Conservation (phyloP, 2,797 vertebrate species). For the Phoeniculus purpureus region DNA sequence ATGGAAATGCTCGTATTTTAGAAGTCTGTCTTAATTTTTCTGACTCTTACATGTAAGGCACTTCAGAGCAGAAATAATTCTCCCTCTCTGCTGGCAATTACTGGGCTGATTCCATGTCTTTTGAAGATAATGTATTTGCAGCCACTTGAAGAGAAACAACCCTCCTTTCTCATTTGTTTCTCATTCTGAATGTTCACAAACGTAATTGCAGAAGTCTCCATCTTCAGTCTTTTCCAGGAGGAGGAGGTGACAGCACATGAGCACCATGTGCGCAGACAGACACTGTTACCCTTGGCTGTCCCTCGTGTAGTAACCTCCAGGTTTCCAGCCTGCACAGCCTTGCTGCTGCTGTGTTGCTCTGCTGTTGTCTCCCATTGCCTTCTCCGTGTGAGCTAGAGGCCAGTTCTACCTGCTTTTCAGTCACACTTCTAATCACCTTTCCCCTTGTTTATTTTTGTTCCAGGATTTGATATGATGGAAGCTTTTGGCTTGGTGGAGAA, state of each 20-base stretch:
- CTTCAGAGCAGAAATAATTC: conserved; percentile 9
- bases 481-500: conserved; percentile 87
- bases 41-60: not conserved
- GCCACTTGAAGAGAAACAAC: not conserved
- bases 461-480: conserved; percentile 95
- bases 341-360: not conserved
- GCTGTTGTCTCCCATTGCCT: not conserved
- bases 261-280: not conserved
- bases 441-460: not conserved
- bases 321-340: not conserved
- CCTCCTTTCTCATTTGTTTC: not conserved
- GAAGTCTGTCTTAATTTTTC: not conserved
- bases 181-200: not conserved
- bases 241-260: not conserved
- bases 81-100: conserved; percentile 12
- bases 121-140: conserved; percentile 1
- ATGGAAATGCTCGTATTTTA: not conserved
- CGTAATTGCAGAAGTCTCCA: not conserved
- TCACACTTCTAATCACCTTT: not conserved
- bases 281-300: not conserved
- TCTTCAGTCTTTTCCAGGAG: not conserved
- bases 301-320: not conserved
- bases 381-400: not conserved
- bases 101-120: not conserved
- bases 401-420: not conserved